Base-by-base conservation (phyloP, 1,140 invertebrate species). In the Brevipalpus yothersi region DNA sequence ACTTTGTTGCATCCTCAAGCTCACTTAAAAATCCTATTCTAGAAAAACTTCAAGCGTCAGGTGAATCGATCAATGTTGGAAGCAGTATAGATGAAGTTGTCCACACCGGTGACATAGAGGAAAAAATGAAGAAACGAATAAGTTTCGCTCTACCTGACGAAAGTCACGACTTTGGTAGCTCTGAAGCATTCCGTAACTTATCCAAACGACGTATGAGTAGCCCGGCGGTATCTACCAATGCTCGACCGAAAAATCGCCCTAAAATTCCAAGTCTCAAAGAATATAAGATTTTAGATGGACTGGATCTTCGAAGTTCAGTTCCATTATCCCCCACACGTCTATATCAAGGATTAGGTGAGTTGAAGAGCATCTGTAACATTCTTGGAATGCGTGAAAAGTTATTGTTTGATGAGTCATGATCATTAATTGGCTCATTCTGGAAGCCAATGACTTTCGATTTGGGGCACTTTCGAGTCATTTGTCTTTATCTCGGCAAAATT, bases 281-380 rank as follows among this genome's bases (percentile, higher is more conserved):
- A 10, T 62, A 58, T 12, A 58, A 56, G n/a, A 64, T 63, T 57
- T 57, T 67, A 43, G 65, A 67, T 60, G 61, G 65, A 41, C 60
- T 67, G 40, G 66, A 67, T 55, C 62, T 67, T 4, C 61, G 51
- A 54, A 63, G 62, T n/a, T 65, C 63, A 9, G 61, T 67, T 13
- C 66, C 66, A 10, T 53, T 67, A 10, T 67, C 66, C 13, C 66
- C 66, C 12, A 67, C 66, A 15, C 53, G 53, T 39, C 53, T 55
- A 39, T 55, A 40, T 13, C 53, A 55, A 39, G 21, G 53, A 19
- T 55, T 31, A 41, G 53, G 53, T 55, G 39, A 31, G n/a, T 39
- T 31, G 31, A 5, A 31, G 5, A 31, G 5, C 31, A 31, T 31
- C 5, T 5, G 5, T 2, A 31, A 2, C 5, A 31, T 31, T 31